Conservation (phyloP, 1,140 invertebrate genomes). For the Sarcophaga peregrina region DNA sequence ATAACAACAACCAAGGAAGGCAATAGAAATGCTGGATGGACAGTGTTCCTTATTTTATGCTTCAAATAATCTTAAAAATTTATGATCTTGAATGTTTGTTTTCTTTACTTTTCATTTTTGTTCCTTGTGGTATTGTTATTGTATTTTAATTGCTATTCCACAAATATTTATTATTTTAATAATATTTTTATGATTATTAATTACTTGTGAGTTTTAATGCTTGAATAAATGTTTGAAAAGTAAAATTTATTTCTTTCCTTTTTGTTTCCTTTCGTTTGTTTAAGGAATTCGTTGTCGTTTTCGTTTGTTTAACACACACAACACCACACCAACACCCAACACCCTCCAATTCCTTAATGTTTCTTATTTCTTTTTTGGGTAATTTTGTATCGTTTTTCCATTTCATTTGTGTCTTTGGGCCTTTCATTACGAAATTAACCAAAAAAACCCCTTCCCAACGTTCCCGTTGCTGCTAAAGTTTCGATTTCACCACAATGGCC, state of each 20-base stretch:
- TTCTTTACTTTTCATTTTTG: no score
- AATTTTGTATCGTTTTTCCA: neutral
- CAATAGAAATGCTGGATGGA: neutral
- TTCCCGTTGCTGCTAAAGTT: no score
- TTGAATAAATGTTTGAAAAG: neutral
- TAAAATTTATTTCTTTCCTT: slow-evolving; percentile 16
- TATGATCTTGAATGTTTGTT: no score
- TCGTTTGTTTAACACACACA: no score
- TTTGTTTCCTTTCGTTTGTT: no score
- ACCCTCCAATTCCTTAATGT: no score
- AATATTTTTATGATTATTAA: slow-evolving; percentile 24
- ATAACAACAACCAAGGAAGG: no score
- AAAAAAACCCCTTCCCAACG: no score
- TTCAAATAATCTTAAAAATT: neutral
- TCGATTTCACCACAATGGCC: neutral
- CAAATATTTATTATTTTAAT: no score
- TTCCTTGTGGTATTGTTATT: neutral
- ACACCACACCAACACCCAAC: no score
- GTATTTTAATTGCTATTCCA: slow-evolving; percentile 12
- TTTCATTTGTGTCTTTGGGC: neutral
- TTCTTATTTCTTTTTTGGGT: neutral
- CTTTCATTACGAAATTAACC: neutral
- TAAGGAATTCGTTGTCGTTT: neutral
- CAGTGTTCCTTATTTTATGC: neutral
- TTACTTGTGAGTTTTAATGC: slow-evolving; percentile 26